These are phyloP conservation scores for Craterocephalus amniculus DNA, from an alignment of 2,797 vertebrate species.

Conservation along the genomic window DNA sequence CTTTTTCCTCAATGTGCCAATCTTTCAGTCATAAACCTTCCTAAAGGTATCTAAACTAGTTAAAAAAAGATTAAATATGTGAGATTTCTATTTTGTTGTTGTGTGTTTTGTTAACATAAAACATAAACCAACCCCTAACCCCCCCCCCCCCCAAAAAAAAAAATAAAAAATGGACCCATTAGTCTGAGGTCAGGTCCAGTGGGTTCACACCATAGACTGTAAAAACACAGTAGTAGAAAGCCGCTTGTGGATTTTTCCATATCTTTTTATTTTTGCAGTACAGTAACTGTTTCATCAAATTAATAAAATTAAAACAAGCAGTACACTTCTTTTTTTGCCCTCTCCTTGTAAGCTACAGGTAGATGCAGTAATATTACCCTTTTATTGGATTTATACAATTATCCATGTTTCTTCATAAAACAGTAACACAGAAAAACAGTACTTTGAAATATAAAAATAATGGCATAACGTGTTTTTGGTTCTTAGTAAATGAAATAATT, in stretches of 20 bases:
- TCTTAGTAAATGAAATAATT: neutral
- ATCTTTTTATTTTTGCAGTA: constrained; percentile 2
- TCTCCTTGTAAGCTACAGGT: neutral
- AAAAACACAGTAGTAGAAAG: neutral
- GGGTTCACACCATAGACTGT: no score
- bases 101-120: no score
- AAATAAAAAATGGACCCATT: no score
- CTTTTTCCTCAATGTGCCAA: no score
- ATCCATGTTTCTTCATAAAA: neutral
- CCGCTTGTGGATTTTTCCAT: neutral
- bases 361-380: neutral
- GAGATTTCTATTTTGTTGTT: no score
- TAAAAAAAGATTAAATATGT: no score
- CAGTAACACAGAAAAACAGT: neutral
- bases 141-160: no score
- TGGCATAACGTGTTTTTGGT: neutral
- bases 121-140: no score
- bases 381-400: neutral
- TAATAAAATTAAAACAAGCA: neutral
- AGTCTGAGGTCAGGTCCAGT: neutral
- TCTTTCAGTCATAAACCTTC: no score
- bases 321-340: neutral
- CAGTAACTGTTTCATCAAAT: no score
- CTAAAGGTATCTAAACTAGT: no score
- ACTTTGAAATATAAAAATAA: neutral